These are phyloP conservation scores for Crotophaga sulcirostris DNA, from an alignment of 2,113 vertebrate genomes.

Conservation along the genomic window DNA sequence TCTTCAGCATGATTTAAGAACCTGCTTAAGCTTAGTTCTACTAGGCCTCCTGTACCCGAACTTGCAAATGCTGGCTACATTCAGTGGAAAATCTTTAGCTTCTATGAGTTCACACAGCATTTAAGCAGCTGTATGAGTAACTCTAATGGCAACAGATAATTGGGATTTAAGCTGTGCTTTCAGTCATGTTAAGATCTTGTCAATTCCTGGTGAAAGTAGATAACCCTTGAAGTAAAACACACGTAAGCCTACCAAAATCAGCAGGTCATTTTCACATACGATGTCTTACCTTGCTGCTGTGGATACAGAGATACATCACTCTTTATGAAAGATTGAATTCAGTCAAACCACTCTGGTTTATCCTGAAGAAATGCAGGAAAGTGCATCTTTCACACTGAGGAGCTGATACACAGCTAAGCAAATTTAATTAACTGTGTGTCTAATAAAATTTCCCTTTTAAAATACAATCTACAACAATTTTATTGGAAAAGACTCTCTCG, in stretches of 20 bases:
- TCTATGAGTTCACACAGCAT: fast-evolving
- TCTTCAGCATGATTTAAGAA: neutral
- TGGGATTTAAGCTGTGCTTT: neutral
- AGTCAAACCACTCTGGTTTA: neutral
- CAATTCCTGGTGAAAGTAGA: neutral
- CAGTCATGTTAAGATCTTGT: neutral
- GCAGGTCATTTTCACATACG: neutral
- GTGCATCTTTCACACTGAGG: neutral
- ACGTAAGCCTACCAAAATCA: neutral
- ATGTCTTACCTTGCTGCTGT: neutral
- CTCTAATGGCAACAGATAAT: neutral
- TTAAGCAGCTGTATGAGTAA: neutral
- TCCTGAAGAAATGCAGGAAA: neutral
- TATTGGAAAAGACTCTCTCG: neutral
- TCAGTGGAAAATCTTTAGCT: neutral
- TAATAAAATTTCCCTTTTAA: conserved; percentile 8
- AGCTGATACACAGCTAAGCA: neutral
- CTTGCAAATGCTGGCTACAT: neutral
- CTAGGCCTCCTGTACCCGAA: neutral
- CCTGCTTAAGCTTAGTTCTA: neutral
- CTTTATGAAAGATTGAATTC: neutral
- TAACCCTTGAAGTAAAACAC: neutral
- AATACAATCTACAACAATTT: neutral
- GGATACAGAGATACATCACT: neutral
- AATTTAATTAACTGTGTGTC: conserved; percentile 4